Base-by-base conservation (phyloP, 2,113 vertebrate genomes). In the Sula dactylatra region DNA sequence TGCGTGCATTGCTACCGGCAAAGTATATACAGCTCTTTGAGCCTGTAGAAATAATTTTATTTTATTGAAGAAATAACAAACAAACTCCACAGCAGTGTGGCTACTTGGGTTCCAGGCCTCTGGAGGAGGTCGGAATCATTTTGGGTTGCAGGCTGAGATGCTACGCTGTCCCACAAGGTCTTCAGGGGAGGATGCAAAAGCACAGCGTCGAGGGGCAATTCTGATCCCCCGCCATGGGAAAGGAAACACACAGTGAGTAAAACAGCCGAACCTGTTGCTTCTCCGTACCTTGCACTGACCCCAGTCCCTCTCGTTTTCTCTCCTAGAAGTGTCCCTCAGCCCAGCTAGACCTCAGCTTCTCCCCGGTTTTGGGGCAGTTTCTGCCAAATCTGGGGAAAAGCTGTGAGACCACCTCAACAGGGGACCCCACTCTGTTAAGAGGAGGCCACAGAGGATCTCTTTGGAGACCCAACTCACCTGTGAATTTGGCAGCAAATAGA, bases 1-100 rank as follows among this genome's bases (percentile, higher is more conserved):
- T 8, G 7, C 0, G 0, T n/a, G n/a, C n/a, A 42, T 34, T 2
- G 0, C 58, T 52, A 2, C 44, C 81, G 44, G 36, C 9, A 31
- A 82, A 29, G 52, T 85, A 50, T 16, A 10, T 70, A 44, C 69
- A 88, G 44, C n/a, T 21, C 52, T 40, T 40, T 24, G 8, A 85
- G 16, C 44, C 36, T 2, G 1, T 17, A 40, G 55, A 61, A 86
- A 56, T 76, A 0, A 4, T 32, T 64, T 67, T 32, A 2, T 67
- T 64, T 59, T 6, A 10, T 4, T 56, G 56, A 52, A 52, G 88
- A 64, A 61, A 52, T 20, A 42, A 7, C 2, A 7, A 82, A 13
- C 10, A 5, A 71, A 19, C 52, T 76, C 38, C 56, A 8, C 1
- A 4, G 69, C 16, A 17, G 11, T 0, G 22, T 54, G 77, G 45